Base-by-base conservation (phyloP, 2,797 vertebrate species). In the Phrynocephalus vlangalii region DNA sequence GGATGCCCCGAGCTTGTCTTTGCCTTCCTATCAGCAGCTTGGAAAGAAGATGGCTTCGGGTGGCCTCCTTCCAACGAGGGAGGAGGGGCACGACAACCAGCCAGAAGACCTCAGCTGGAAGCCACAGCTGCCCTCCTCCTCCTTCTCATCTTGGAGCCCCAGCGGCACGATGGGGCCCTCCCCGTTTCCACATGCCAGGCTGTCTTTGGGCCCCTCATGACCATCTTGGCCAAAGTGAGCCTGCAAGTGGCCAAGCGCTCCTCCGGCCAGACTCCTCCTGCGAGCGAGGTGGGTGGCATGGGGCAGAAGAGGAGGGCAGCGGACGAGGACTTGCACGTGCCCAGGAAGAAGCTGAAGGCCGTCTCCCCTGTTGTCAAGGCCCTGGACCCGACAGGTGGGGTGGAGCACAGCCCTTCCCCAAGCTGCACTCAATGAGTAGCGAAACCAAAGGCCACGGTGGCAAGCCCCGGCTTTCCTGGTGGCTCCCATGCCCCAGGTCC, bases 171-270 rank as follows among this genome's bases (percentile, higher is more conserved):
- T 85, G 63, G 82, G 77, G 56, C 82, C 89, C 50, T 60, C 85
- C 9, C 75, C 89, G 1, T 91, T 91, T 2, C 85, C 88, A 18
- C 73, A 90, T 0, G 88, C 94, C 66, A 97, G 95, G 87, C 91
- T 95, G 71, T 97, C 95, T 88, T 98, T 97, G 97, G 95, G 94
- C 33, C 93, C 97, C 72, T 95, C 96, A 89, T 94, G 52, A 95
- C 97, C 2, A 93, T 95, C 91, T 97, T 97, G 52, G 91, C 91
- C 79, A 97, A 97, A 92, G 96, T 97, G 48, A 72, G 95, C 24
- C 96, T 97, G 0, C 97, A 97, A 79, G 90, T 77, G 22, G 82
- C 91, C 0, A 18, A 82, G 7, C 33, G 30, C 1, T 20, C 70
- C 2, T 33, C 33, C 33, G 77, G 68, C 13, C 26, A 82, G 1